These are phyloP conservation scores for Spinibarbus caldwelli DNA, from an alignment of 2,797 vertebrate genomes.

Conservation along the genomic window DNA sequence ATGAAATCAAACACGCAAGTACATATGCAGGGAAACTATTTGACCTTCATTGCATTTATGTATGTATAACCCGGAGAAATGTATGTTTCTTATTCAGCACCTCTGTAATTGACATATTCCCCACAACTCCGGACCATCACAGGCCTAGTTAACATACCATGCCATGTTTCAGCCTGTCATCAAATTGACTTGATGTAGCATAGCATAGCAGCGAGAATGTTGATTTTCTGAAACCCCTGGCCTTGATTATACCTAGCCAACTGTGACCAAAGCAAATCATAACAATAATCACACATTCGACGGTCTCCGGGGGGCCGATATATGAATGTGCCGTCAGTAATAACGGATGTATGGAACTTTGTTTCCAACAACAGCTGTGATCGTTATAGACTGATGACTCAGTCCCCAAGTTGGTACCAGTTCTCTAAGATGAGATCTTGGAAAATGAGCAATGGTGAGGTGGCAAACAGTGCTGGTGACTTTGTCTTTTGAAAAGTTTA, in stretches of 20 bases:
- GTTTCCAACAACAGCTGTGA: conserved; percentile 60
- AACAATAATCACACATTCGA: conserved; percentile 51
- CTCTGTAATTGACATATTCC: conserved; percentile 36
- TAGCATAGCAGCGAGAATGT: conserved; percentile 55
- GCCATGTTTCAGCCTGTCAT: conserved; percentile 59
- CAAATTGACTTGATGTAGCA: conserved; percentile 62
- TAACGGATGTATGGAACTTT: conserved; percentile 54
- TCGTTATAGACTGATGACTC: conserved; percentile 46
- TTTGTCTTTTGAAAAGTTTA: not conserved
- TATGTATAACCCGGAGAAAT: conserved; percentile 46
- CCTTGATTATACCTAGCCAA: conserved; percentile 60
- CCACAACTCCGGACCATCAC: conserved; percentile 22
- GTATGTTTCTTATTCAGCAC: conserved; percentile 28
- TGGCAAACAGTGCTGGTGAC: not conserved
- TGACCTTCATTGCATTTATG: conserved; percentile 32
- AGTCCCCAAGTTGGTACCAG: not conserved
- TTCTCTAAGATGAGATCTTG: not conserved
- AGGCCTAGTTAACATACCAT: conserved; percentile 47
- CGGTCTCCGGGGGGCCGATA: not conserved
- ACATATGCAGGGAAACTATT: conserved; percentile 4
- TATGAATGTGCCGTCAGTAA: conserved; percentile 47
- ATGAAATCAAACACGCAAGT: conserved; percentile 33
- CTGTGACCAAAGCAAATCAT: conserved; percentile 60
- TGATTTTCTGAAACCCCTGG: conserved; percentile 60
- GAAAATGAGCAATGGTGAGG: not conserved